Percentiles rank a stretch among this genome's conserved stretches.
phyloP scores from a whole-genome alignment of 2,113 vertebrate genomes.

The Sakesphorus luctuosus region DNA sequence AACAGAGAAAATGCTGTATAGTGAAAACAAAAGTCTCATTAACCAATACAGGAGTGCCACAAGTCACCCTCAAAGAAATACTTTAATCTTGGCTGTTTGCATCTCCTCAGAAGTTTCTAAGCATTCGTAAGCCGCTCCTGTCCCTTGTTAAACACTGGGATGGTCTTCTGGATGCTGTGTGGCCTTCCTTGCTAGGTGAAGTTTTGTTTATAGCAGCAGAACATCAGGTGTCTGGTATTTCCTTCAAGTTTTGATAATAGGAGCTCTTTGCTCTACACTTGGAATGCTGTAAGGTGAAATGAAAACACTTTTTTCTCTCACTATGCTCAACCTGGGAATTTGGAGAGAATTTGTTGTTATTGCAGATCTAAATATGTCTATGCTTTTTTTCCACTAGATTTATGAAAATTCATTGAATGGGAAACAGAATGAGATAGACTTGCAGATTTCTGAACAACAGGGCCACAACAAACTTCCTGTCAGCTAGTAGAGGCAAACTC shows the following conservation, averaged over 20 bases:
- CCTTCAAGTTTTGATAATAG: neutral
- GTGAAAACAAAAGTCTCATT: neutral
- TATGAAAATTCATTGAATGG: neutral
- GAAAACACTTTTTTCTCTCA: neutral
- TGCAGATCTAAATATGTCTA: neutral
- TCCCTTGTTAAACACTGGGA: neutral
- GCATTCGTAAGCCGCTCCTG: neutral
- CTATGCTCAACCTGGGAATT: neutral
- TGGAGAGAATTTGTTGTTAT: neutral
- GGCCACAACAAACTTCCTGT: neutral
- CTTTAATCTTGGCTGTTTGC: neutral
- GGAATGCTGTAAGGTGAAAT: neutral
- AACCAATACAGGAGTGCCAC: neutral
- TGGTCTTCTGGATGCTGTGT: neutral
- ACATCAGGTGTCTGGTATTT: neutral
- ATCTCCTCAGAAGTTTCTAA: neutral
- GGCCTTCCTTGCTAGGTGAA: neutral
- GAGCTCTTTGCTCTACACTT: neutral
- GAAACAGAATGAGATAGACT: neutral
- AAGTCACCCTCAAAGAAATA: neutral
- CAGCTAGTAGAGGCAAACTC: neutral
- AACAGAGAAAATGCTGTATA: neutral
- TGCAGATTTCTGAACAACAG: neutral
- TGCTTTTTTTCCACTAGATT: neutral
- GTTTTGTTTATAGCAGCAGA: neutral